Conservation (phyloP, 2,113 vertebrate species). For the Alligator mississippiensis region DNA sequence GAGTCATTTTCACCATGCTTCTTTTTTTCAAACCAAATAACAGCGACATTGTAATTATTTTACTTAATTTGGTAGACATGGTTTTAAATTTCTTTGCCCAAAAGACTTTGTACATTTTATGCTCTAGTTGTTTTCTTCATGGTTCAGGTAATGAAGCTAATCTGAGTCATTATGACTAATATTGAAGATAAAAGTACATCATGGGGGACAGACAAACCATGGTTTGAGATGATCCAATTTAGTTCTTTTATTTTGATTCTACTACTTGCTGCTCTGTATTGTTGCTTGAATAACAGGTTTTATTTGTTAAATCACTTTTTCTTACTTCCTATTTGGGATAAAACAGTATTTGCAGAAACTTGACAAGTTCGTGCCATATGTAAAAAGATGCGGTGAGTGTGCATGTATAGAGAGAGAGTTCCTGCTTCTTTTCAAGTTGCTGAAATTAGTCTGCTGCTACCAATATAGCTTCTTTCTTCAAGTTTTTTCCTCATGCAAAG, state of each 20-base stretch:
- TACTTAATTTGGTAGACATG: neutral
- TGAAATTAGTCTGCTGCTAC: neutral
- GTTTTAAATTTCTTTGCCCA: neutral
- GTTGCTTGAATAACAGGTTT: neutral
- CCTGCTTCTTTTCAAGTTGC: neutral
- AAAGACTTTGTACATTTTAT: no score
- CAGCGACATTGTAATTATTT: neutral
- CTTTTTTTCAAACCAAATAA: neutral
- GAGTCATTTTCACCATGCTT: neutral
- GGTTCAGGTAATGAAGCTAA: neutral
- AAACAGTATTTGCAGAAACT: neutral
- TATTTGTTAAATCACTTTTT: neutral
- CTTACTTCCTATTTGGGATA: neutral
- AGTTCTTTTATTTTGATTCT: neutral
- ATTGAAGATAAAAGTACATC: neutral
- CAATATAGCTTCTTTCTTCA: neutral
- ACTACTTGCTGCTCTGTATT: neutral
- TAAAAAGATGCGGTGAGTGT: no score
- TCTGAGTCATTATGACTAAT: neutral
- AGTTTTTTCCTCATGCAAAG: neutral
- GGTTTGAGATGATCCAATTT: neutral
- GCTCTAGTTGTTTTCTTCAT: neutral
- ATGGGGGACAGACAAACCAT: accelerated
- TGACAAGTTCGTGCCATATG: no score
- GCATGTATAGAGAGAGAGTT: neutral